A percentile compares a stretch with the other conserved stretches of the same genome.
Evolutionary conservation across 2,113 vertebrate genomes (phyloP).

Genomic region (Myiozetetes cayanensis): DNA sequence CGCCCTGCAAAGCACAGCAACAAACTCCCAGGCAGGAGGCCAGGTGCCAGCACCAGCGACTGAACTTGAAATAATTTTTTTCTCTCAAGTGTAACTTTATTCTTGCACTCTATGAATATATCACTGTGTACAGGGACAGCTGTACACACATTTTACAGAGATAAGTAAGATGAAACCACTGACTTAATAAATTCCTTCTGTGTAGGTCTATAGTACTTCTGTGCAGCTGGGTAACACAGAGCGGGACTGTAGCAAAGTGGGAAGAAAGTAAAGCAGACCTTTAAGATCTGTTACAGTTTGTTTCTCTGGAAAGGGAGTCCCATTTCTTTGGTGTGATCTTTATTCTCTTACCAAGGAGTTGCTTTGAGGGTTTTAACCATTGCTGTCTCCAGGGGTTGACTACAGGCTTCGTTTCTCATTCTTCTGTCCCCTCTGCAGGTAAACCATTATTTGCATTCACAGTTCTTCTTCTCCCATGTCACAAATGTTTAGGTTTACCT

Average conservation of each 20-base stretch:
- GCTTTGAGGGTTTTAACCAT: background rate
- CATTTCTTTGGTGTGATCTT: background rate
- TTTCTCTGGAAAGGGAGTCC: background rate
- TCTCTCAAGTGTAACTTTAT: conserved; percentile 44
- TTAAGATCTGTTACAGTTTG: background rate
- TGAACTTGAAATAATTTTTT: conserved; percentile 38
- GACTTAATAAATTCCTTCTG: conserved; percentile 18
- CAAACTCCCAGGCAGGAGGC: conserved; percentile 6
- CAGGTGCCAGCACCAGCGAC: conserved; percentile 3
- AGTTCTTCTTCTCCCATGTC: background rate
- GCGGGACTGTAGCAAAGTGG: background rate
- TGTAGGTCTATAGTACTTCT: background rate
- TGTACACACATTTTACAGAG: background rate
- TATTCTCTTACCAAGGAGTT: background rate
- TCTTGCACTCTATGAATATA: background rate
- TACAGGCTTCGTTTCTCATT: background rate
- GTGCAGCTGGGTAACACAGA: background rate
- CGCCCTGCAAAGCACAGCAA: background rate
- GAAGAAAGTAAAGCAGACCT: background rate
- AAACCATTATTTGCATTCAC: background rate
- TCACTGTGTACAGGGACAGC: background rate
- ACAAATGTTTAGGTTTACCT: background rate
- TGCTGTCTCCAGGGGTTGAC: background rate
- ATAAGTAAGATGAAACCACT: conserved; percentile 29
- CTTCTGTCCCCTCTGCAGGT: background rate